Evolutionary conservation across 2,888 invertebrate genomes (phyloP).

Genomic region (Oscheius sp.): DNA sequence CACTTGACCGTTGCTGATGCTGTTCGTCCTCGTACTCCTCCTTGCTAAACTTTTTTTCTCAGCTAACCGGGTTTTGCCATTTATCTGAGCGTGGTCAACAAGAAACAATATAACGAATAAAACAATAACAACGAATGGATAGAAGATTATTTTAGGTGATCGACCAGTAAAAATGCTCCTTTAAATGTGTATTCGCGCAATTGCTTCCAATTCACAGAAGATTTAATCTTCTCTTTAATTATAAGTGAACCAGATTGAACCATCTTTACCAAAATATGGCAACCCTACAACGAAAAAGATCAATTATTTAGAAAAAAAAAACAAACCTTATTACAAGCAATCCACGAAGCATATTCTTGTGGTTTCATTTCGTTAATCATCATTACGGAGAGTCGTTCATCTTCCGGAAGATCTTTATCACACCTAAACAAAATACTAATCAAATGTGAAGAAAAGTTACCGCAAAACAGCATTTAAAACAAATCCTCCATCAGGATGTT

Average conservation of each 20-base stretch:
- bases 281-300: conserved; percentile 45
- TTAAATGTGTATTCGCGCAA: conserved; percentile 45
- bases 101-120: not conserved
- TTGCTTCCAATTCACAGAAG: conserved; percentile 43
- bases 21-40: conserved; percentile 49
- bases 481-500: conserved; percentile 41
- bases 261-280: conserved; percentile 62
- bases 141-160: conserved; percentile 26
- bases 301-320: not conserved
- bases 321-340: conserved; percentile 56
- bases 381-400: conserved; percentile 52
- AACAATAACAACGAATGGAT: not conserved
- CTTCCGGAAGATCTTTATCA: conserved; percentile 45
- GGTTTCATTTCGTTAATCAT: conserved; percentile 47
- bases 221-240: conserved; percentile 40
- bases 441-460: not conserved
- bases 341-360: conserved; percentile 57
- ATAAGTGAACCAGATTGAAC: conserved; percentile 49
- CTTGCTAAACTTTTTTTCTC: conserved; percentile 10
- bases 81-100: not conserved
- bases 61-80: not conserved
- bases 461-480: conserved; percentile 19
- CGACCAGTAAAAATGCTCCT: conserved; percentile 46
- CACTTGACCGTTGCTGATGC: conserved; percentile 48
- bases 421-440: conserved; percentile 17